Conservation (phyloP, 2,797 vertebrate genomes). For the Cryptoblepharus egeriae region DNA sequence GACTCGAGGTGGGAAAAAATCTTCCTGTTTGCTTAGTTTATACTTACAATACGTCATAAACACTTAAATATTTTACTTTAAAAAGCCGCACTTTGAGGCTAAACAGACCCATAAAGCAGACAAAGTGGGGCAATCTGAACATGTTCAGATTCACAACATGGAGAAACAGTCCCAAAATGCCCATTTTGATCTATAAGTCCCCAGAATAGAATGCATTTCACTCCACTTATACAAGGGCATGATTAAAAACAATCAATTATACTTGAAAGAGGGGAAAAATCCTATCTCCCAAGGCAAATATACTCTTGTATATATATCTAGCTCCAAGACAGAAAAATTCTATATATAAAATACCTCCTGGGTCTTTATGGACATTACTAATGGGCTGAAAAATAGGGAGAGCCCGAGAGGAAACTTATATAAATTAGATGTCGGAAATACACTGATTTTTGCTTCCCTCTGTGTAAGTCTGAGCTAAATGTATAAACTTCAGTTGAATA, state of each 20-base stretch:
- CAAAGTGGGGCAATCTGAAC: neutral
- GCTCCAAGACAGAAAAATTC: conserved; percentile 48
- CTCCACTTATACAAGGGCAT: conserved; percentile 48
- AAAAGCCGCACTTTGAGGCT: too few relatives aligned
- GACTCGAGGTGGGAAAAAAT: too few relatives aligned
- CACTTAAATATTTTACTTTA: neutral
- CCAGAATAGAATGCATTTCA: conserved; percentile 31
- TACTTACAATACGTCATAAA: neutral
- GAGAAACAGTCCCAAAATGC: neutral
- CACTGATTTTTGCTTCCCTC: conserved; percentile 39
- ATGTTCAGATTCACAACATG: conserved; percentile 35
- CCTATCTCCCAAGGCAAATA: conserved; percentile 58
- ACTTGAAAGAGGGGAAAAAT: conserved; percentile 46
- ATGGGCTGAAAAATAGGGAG: conserved; percentile 47
- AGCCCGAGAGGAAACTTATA: conserved; percentile 41
- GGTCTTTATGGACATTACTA: conserved; percentile 61
- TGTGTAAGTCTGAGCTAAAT: conserved; percentile 34
- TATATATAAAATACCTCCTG: conserved; percentile 47
- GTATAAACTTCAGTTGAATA: conserved; percentile 52
- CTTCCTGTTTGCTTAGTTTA: too few relatives aligned
- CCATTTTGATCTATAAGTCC: conserved; percentile 49
- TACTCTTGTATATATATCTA: conserved; percentile 29
- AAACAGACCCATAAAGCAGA: conserved; percentile 13
- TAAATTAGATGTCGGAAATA: conserved; percentile 24
- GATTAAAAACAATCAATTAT: conserved; percentile 65